Base-by-base conservation (phyloP, 2,113 vertebrate genomes). In the Muntiacus muntjak region DNA sequence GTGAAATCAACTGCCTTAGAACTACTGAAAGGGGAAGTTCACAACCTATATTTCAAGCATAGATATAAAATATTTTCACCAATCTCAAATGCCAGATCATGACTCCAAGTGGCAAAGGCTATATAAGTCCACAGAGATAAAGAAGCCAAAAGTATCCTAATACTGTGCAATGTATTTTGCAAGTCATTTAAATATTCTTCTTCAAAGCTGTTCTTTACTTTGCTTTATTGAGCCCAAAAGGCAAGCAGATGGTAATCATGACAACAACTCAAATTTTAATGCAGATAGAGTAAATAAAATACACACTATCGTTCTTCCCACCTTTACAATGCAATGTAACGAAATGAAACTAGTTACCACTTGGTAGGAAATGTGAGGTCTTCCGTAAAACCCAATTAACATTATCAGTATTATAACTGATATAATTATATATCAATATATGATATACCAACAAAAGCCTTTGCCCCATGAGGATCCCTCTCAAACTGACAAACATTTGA, bases 61-160 rank as follows among this genome's bases (percentile, higher is more conserved):
- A 83, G 47, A 79, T 40, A 89, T 19, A 97, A 96, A 93, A 58
- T 74, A 83, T 87, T 74, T 92, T 60, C 83, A 79, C 50, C 57
- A 58, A 82, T 94, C 62, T 94, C 82, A 81, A 96, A 82, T 76
- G 26, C 47, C 91, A 88, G 67, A 82, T 25, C 28, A 81, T 21
- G 58, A 86, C 78, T 83, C 55, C 43, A 84, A 47, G 36, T 15
- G 47, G 14, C 55, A 89, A 79, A 54, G 16, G 30, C 74, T 89
- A 0, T 15, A 28, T 17, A 26, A 87, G 57, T 28, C 12, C 79
- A 92, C 74, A 89, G 71, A 74, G 52, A 81, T 45, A 52, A 94
- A 74, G 74, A 94, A 93, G 33, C 33, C 82, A 23, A 55, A 93
- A 89, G 17, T 6, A 21, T 1, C 30, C 40, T 64, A 83, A 89